Percentiles rank a stretch among this genome's conserved stretches.
Evolutionary conservation across 2,113 vertebrate genomes (phyloP).

Genomic region (Pituophis catenifer): DNA sequence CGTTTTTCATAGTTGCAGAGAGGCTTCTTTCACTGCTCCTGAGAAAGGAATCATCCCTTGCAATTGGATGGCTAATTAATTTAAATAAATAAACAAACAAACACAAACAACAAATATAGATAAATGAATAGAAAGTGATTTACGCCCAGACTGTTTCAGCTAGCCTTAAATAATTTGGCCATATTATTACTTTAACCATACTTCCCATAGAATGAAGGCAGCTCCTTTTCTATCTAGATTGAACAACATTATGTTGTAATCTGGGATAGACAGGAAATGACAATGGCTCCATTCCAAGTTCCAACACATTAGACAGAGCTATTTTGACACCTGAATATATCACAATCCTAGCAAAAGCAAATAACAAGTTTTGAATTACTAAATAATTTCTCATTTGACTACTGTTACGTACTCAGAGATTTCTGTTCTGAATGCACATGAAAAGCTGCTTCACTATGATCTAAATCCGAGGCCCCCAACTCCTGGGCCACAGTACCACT

Average conservation of each 20-base stretch:
- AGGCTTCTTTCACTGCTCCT: neutral
- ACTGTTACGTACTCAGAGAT: neutral
- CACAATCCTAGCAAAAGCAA: neutral
- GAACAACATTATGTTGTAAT: neutral
- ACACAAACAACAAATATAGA: neutral
- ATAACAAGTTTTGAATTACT: neutral
- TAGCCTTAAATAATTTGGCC: neutral
- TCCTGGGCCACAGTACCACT: fast-evolving
- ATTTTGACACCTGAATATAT: neutral
- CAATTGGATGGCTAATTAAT: neutral
- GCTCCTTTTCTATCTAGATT: neutral
- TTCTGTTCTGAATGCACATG: neutral
- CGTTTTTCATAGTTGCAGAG: neutral
- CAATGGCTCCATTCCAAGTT: neutral
- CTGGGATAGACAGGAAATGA: neutral
- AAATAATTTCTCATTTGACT: neutral
- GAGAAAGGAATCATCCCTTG: neutral
- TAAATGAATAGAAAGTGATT: neutral
- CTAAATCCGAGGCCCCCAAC: neutral
- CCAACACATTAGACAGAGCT: neutral
- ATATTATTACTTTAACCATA: neutral
- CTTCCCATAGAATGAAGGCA: neutral
- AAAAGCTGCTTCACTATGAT: neutral
- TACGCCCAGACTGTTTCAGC: neutral
- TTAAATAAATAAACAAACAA: neutral